Evolutionary conservation across 2,888 invertebrate species (phyloP), one percentile per base, ranked within the genome.

Genomic region (Lissocephala sabroskyi): DNA sequence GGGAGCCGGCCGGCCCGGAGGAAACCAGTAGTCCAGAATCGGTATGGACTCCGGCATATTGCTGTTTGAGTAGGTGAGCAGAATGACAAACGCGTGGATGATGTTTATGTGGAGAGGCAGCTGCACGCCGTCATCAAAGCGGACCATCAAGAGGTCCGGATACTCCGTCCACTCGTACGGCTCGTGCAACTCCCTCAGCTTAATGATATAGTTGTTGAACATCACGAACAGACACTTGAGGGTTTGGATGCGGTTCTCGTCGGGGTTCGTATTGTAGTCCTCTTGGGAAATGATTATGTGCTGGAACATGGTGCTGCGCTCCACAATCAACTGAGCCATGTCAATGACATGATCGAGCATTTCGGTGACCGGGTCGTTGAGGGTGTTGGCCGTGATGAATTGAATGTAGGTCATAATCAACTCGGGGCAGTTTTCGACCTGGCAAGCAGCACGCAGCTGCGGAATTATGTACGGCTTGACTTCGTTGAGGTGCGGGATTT

Each of bases 321-420:
- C 97, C 48, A 97, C 96, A 55, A 97, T 92, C 64, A 97, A 86
- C 64, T 96, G 95, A 9, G 95, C 93, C 81, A 97, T 89, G 82
- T 97, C 97, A 85, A 91, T 88, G 0, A 87, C 90, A 41, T 92
- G 85, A 65, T 91, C 91, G 36, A 90, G 87, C 71, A 92, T 86
- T 53, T 91, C 90, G 0, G 88, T 87, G 1, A 91, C 87, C 2
- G 89, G 86, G 77, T 91, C 90, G 48, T 89, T 88, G 16, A 86
- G 82, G 1, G 92, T 91, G 82, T 94, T 91, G 1, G 88, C 86
- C 0, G 95, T 91, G 37, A 97, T 88, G 85, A 96, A 97, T 60
- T 89, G 88, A 46, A 97, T 90, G 84, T 97, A 97, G 32, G 92
- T 92, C 90, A 81, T 95, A 86, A 85, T 79, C 1, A 85, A 57